Evolutionary conservation across 1,140 invertebrate species (phyloP).

Genomic region (Drosophila prosaltans): DNA sequence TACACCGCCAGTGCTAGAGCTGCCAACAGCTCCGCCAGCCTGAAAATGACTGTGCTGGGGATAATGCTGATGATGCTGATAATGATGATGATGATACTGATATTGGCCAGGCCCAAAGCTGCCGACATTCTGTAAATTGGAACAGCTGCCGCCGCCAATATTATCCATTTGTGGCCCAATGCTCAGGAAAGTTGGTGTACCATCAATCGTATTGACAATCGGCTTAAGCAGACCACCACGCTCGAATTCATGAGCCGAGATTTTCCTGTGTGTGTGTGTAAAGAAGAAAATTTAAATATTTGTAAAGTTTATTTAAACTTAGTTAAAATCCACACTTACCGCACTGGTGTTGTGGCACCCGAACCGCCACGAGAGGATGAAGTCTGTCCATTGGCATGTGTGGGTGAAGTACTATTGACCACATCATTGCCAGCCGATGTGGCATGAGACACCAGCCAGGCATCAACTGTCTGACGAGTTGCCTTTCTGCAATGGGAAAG

Average conservation of each 20-base stretch:
- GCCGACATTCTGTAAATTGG: conserved; percentile 62
- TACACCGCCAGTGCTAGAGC: conserved; percentile 20
- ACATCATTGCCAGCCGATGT: conserved; percentile 86
- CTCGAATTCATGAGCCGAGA: conserved; percentile 98
- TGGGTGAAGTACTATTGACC: conserved; percentile 86
- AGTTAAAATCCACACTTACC: conserved; percentile 78
- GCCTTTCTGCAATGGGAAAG: conserved; percentile 90
- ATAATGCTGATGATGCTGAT: conserved; percentile 53
- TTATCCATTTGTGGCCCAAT: conserved; percentile 83
- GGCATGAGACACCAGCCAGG: conserved; percentile 94
- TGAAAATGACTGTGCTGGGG: conserved; percentile 68
- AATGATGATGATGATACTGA: conserved; percentile 65
- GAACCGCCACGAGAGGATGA: conserved; percentile 86
- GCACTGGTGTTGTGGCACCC: conserved; percentile 94
- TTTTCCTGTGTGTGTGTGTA: conserved; percentile 87
- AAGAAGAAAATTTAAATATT: neutral
- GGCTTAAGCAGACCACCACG: conserved; percentile 94
- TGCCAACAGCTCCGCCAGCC: conserved; percentile 61
- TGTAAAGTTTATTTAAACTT: neutral
- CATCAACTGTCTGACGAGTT: conserved; percentile 94
- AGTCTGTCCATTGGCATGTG: conserved; percentile 83
- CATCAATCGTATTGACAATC: conserved; percentile 95
- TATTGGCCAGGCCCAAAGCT: conserved; percentile 56
- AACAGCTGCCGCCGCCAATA: conserved; percentile 55
- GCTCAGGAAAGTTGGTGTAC: conserved; percentile 94